Evolutionary conservation across 2,888 invertebrate genomes (phyloP).

Genomic region (Bellardia pandia): DNA sequence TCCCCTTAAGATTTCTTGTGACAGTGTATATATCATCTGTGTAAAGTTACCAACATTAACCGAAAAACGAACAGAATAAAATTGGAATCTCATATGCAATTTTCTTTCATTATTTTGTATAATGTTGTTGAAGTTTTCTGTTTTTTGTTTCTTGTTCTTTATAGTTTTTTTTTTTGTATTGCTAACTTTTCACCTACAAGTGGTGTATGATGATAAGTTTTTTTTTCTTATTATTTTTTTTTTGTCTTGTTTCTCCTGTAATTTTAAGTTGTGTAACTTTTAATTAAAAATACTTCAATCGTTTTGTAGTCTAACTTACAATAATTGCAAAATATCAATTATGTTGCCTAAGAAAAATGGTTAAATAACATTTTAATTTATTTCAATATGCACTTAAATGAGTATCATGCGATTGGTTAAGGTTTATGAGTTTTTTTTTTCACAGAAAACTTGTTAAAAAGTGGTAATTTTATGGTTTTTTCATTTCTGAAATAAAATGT

Average conservation of each 20-base stretch:
- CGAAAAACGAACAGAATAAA: constrained; percentile 5
- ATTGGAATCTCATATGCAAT: constrained; percentile 57
- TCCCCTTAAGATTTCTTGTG: neutral
- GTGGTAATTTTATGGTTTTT: no score
- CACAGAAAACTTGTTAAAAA: neutral
- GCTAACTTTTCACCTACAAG: constrained; percentile 45
- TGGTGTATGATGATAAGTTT: constrained; percentile 21
- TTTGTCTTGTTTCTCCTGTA: constrained; percentile 4
- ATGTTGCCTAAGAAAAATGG: constrained; percentile 29
- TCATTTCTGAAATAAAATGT: no score
- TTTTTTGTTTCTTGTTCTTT: constrained; percentile 26
- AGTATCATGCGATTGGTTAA: neutral
- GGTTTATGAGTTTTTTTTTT: neutral
- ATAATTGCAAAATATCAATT: constrained; percentile 60
- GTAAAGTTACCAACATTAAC: constrained; percentile 14
- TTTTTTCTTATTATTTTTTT: neutral
- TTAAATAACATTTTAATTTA: constrained; percentile 40
- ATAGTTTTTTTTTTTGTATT: constrained; percentile 1
- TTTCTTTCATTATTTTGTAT: constrained; percentile 66
- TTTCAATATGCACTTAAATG: neutral
- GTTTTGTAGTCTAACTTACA: constrained; percentile 45
- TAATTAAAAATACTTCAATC: constrained; percentile 64
- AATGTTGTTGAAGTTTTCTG: constrained; percentile 35
- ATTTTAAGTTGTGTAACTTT: constrained; percentile 56
- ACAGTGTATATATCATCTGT: constrained; percentile 21